phyloP scores from a whole-genome alignment of 1,140 invertebrate species.

The Apocrypta bakeri region DNA sequence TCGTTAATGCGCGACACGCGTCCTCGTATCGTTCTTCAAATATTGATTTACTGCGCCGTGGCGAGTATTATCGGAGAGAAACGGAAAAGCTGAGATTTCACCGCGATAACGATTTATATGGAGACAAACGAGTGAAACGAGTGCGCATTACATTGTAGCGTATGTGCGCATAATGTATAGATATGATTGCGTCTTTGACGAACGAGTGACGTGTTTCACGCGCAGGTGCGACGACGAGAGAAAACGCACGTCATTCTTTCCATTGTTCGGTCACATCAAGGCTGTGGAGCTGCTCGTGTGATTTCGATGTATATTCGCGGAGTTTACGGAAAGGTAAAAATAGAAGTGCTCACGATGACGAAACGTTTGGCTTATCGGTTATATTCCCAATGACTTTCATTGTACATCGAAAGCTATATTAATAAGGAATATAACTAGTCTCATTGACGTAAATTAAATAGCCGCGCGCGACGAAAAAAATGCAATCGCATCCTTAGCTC shows the following conservation, averaged over 20 bases:
- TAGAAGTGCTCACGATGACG: background rate
- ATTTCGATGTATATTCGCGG: background rate
- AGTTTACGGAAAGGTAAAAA: background rate
- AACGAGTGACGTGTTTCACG: background rate
- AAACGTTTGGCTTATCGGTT: background rate
- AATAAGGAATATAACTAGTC: too few relatives aligned
- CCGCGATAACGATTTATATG: constrained; percentile 52
- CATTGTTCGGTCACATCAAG: background rate
- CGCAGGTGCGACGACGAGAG: background rate
- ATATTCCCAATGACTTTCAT: background rate
- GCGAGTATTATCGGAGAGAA: constrained; percentile 6
- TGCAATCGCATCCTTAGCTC: too few relatives aligned
- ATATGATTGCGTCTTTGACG: too few relatives aligned
- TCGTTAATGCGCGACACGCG: constrained; percentile 50
- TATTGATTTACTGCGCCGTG: constrained; percentile 39
- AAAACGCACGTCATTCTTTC: background rate
- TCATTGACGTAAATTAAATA: too few relatives aligned
- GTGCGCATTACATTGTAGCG: background rate
- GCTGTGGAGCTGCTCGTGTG: background rate
- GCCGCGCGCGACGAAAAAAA: too few relatives aligned
- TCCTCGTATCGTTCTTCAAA: constrained; percentile 51
- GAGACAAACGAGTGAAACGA: background rate
- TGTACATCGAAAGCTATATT: too few relatives aligned
- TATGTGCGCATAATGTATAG: too few relatives aligned
- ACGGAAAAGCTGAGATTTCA: constrained; percentile 31